A percentile compares a stretch with the other conserved stretches of the same genome.
phyloP scores from a whole-genome alignment of 1,140 invertebrate genomes.

The Heliothis virescens region DNA sequence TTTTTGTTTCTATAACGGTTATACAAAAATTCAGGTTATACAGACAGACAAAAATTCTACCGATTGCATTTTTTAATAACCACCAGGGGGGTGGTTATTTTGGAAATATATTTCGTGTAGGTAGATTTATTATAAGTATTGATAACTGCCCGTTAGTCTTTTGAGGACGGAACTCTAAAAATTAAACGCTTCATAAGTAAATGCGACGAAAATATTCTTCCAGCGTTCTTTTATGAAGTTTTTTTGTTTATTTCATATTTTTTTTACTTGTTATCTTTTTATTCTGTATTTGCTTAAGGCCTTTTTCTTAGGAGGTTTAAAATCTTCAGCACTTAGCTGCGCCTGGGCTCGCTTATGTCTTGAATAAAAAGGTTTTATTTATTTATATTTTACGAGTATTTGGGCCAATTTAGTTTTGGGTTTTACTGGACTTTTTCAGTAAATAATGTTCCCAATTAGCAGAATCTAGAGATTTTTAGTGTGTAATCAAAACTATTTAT shows the following conservation, averaged over 20 bases:
- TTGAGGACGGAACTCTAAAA: constrained; percentile 45
- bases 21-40: no score
- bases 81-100: no score
- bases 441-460: neutral
- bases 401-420: neutral
- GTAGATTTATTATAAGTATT: no score
- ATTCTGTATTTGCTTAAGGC: constrained; percentile 51
- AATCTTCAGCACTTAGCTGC: constrained; percentile 1
- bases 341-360: constrained; percentile 11
- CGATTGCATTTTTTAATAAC: no score
- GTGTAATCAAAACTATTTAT: neutral
- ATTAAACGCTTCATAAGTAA: constrained; percentile 67
- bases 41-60: no score
- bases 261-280: constrained; percentile 60
- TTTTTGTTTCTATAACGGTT: no score
- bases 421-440: neutral
- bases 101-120: no score
- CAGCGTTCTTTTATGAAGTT: constrained; percentile 46
- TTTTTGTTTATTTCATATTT: constrained; percentile 60
- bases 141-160: no score
- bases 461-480: neutral
- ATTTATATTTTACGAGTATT: constrained; percentile 2
- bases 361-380: constrained; percentile 16
- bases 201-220: constrained; percentile 64
- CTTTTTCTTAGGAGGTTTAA: constrained; percentile 36